Base-by-base conservation (phyloP, 1,140 invertebrate species). In the Anastatus disparis region DNA sequence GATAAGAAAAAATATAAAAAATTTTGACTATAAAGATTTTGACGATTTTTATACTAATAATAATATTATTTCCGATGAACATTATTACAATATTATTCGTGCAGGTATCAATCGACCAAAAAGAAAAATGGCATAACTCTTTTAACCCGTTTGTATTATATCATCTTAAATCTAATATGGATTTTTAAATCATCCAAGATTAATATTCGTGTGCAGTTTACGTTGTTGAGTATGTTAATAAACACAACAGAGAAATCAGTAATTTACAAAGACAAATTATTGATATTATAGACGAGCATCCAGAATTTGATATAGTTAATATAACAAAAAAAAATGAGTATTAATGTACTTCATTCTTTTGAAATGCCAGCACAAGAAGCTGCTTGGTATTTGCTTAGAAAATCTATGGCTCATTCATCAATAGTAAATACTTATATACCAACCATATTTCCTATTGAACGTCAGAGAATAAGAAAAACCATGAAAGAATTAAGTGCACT, bases 341-440 rank as follows among this genome's bases (percentile, higher is more conserved):
- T n/a, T 24, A 79, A 85, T 72, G 59, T 84, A 12, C 74, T 85
- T 29, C 83, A 84, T 27, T 73, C 75, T 72, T 77, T 83, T 64
- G 83, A 85, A 55, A 84, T 84, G 74, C 74, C 79, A 67, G 74
- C 77, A 2, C 83, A 84, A 77, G 84, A 85, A 78, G 84, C 82
- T 61, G 84, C 82, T 58, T 85, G 83, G 81, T 85, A 80, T 79
- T 46, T 84, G 12, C 59, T 80, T 56, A 27, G 70, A 10, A 56
- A 75, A 46, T 72, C 72, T 22, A 78, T 79, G 75, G 70, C 65
- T 10, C 75, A 75, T 74, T 24, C 20, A 22, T 79, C 73, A n/a
- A 26, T 46, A n/a, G n/a, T n/a, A n/a, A n/a, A n/a, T 8, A n/a
- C 24, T 4, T 74, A 73, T 66, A 84, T 85, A 3, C 78, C 78